These are phyloP conservation scores for Cairina moschata DNA, from an alignment of 2,113 vertebrate species.

Conservation along the genomic window DNA sequence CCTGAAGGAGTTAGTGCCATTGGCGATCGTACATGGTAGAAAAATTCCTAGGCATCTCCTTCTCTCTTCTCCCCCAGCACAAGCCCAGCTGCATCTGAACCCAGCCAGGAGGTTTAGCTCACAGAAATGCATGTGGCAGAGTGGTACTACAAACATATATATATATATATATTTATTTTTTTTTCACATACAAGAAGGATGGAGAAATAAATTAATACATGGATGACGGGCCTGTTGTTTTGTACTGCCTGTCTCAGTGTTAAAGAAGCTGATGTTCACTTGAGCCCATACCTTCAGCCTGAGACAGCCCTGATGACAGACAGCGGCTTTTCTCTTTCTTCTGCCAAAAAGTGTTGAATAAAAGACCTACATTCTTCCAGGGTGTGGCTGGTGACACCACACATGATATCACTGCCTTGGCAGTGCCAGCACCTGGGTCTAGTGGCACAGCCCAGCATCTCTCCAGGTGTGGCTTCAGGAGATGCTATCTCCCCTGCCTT, in stretches of 20 bases:
- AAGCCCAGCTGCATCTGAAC: neutral
- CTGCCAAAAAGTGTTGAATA: neutral
- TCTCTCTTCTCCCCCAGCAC: neutral
- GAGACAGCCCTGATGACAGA: neutral
- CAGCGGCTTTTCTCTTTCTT: neutral
- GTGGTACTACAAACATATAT: neutral
- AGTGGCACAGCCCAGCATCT: neutral
- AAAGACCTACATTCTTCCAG: neutral
- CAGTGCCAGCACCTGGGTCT: neutral
- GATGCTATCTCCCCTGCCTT: conserved; percentile 4
- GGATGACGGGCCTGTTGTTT: neutral
- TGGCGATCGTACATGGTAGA: neutral
- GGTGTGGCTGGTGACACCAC: conserved; percentile 45
- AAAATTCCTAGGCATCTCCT: neutral
- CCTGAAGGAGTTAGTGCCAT: neutral
- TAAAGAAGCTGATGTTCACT: neutral
- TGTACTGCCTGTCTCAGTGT: neutral
- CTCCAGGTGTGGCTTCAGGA: conserved; percentile 22
- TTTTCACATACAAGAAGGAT: neutral
- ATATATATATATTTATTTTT: too few relatives aligned
- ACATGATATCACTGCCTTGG: neutral
- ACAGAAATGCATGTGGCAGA: neutral
- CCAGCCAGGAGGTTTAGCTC: neutral
- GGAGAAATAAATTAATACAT: neutral
- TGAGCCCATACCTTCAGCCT: neutral